Evolutionary conservation across 2,888 invertebrate species (phyloP).

Genomic region (Lysandra bellargus): DNA sequence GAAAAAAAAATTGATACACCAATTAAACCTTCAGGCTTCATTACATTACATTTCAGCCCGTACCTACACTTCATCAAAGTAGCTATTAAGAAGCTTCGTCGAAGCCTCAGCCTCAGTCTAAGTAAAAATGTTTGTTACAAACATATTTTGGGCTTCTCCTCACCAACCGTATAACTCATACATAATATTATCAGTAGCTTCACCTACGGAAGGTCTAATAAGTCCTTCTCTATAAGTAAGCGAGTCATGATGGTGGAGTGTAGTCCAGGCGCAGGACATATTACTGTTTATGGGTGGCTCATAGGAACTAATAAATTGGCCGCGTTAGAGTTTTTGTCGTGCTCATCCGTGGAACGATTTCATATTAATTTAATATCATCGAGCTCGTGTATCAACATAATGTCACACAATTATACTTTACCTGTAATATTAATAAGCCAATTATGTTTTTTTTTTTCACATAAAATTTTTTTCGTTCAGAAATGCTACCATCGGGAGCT

Average conservation of each 20-base stretch:
- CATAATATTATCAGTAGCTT: background rate
- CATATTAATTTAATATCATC: slow-evolving; percentile 20
- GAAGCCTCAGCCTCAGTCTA: too few species aligned
- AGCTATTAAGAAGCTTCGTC: too few species aligned
- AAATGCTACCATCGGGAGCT: background rate
- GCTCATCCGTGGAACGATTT: slow-evolving; percentile 30
- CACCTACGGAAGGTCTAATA: background rate
- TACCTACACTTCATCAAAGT: too few species aligned
- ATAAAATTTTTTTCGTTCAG: background rate
- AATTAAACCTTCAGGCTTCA: too few species aligned
- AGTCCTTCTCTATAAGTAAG: background rate
- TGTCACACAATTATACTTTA: background rate
- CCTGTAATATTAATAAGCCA: background rate
- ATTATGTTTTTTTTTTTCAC: background rate
- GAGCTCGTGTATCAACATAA: background rate
- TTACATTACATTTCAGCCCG: too few species aligned
- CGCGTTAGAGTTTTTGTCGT: slow-evolving; percentile 25
- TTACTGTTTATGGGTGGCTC: slow-evolving; percentile 35
- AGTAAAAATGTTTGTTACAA: too few species aligned
- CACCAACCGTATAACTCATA: background rate
- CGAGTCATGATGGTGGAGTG: background rate
- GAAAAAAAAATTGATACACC: too few species aligned
- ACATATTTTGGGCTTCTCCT: too few species aligned
- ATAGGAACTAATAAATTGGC: slow-evolving; percentile 32
- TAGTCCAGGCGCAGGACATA: background rate